These are phyloP conservation scores for Actinostola sp. DNA, from an alignment of 92 coral and sea anemone species.

Conservation along the genomic window DNA sequence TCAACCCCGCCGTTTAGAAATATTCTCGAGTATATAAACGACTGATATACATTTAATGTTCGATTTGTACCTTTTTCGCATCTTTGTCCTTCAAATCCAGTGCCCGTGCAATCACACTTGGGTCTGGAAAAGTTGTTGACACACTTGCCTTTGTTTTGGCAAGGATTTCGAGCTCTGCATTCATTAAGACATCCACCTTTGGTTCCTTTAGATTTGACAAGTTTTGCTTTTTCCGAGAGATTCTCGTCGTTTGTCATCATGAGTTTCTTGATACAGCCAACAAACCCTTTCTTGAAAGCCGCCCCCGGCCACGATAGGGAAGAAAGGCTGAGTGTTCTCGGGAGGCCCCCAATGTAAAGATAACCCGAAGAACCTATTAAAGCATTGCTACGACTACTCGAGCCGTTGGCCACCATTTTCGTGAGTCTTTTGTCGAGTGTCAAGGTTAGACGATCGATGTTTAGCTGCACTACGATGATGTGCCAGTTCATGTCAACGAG, in stretches of 20 bases:
- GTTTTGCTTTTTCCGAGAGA: conserved; percentile 1
- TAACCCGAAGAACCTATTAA: conserved; percentile 2
- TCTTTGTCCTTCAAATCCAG: conserved; percentile 55
- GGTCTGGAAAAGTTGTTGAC: conserved; percentile 49
- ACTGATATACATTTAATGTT: too few relatives aligned
- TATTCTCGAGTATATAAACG: neutral
- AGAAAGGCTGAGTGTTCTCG: conserved; percentile 17
- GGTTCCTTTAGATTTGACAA: conserved; percentile 24
- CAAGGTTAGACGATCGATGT: neutral
- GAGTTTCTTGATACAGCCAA: conserved; percentile 49
- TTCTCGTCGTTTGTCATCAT: conserved; percentile 17
- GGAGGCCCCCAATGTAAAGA: conserved; percentile 37
- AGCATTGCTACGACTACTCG: conserved; percentile 6
- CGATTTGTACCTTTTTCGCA: conserved; percentile 46
- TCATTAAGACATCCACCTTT: conserved; percentile 52
- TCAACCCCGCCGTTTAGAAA: neutral
- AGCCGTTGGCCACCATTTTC: conserved; percentile 7
- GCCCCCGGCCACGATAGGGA: conserved; percentile 38
- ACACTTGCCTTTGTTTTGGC: conserved; percentile 54
- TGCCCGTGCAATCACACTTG: conserved; percentile 56
- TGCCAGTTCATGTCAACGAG: conserved; percentile 44
- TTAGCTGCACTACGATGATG: conserved; percentile 6
- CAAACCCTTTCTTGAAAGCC: conserved; percentile 39
- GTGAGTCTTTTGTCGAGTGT: conserved; percentile 29
- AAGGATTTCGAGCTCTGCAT: conserved; percentile 46